phyloP scores from a whole-genome alignment of 2,797 vertebrate species.

The Rhabdophis nuchalis region DNA sequence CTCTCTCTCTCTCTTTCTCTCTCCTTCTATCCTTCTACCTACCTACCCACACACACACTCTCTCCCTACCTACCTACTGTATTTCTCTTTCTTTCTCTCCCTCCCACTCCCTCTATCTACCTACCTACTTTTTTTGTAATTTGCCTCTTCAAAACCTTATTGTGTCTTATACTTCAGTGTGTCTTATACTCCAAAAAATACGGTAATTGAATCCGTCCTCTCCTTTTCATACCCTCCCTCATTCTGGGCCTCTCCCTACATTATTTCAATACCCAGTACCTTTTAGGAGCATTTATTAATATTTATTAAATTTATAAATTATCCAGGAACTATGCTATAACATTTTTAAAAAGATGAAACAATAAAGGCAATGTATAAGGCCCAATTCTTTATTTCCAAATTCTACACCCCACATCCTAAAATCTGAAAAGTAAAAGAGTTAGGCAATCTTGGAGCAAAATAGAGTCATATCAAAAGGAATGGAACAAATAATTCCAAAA shows the following conservation, averaged over 20 bases:
- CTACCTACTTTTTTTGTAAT: too few relatives aligned
- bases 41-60: too few relatives aligned
- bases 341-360: not conserved
- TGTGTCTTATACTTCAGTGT: too few relatives aligned
- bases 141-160: too few relatives aligned
- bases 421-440: not conserved
- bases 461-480: not conserved
- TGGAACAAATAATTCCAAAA: not conserved
- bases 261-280: not conserved
- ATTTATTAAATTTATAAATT: not conserved
- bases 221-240: not conserved
- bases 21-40: too few relatives aligned
- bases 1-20: too few relatives aligned
- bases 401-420: not conserved
- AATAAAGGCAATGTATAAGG: not conserved
- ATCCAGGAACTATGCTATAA: not conserved
- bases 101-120: too few relatives aligned
- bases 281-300: not conserved
- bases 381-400: not conserved
- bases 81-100: too few relatives aligned
- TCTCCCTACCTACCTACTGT: too few relatives aligned
- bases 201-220: not conserved
- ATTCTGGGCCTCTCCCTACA: not conserved
- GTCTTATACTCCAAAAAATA: too few relatives aligned
- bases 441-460: not conserved